Conservation (phyloP, 2,888 invertebrate genomes). For the Masnerella sp. region DNA sequence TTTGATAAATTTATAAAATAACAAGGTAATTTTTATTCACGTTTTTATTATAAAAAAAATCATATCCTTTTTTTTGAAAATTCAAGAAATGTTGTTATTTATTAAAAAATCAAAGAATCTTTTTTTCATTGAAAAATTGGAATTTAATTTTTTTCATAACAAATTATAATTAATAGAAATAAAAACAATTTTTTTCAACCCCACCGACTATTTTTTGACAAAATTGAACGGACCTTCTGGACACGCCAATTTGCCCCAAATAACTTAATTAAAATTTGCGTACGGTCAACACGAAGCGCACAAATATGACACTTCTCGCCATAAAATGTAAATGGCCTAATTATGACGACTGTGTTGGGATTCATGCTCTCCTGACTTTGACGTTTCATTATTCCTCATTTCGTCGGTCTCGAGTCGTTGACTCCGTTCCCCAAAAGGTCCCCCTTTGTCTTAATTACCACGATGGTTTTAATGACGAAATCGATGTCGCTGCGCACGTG, state of each 20-base stretch:
- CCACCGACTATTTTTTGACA: not conserved
- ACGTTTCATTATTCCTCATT: constrained; percentile 48
- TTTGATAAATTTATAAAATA: too few species aligned
- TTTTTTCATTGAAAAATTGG: too few species aligned
- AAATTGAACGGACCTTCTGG: not conserved
- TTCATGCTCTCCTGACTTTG: constrained; percentile 44
- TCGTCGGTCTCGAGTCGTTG: constrained; percentile 54
- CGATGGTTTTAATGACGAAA: constrained; percentile 50
- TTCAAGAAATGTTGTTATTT: too few species aligned
- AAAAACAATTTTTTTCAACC: not conserved
- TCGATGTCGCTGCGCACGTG: constrained; percentile 51
- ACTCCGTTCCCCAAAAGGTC: constrained; percentile 37
- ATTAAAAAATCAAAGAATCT: too few species aligned
- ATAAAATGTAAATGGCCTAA: constrained; percentile 48
- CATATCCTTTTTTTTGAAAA: too few species aligned
- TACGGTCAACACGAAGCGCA: constrained; percentile 2
- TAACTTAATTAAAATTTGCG: constrained; percentile 17
- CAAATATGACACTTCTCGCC: constrained; percentile 41
- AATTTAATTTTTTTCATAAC: too few species aligned
- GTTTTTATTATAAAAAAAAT: too few species aligned
- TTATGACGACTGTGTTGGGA: constrained; percentile 30
- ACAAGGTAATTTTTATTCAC: too few species aligned
- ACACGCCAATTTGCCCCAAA: not conserved
- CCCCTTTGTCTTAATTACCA: constrained; percentile 55
- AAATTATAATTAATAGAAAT: too few species aligned